A percentile compares a stretch with the other conserved stretches of the same genome.
phyloP scores from a whole-genome alignment of 2,888 invertebrate genomes.

The Blastobasis lacticolella region DNA sequence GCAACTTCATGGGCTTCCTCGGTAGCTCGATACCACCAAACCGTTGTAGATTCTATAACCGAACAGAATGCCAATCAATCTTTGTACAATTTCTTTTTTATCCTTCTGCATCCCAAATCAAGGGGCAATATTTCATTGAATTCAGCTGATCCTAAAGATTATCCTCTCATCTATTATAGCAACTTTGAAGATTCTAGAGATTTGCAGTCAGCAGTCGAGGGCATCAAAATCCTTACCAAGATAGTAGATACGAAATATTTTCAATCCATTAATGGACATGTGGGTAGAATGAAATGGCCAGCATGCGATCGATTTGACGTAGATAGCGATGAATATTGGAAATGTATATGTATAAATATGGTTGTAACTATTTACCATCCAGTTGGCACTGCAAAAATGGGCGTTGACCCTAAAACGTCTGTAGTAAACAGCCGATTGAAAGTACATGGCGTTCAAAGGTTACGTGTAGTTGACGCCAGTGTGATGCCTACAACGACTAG shows the following conservation, averaged over 20 bases:
- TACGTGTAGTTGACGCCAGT: slow-evolving; percentile 77
- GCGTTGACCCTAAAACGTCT: slow-evolving; percentile 48
- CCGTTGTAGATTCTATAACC: slow-evolving; percentile 17
- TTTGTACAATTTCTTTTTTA: slow-evolving; percentile 28
- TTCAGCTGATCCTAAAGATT: slow-evolving; percentile 65
- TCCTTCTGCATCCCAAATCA: slow-evolving; percentile 50
- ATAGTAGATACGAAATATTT: slow-evolving; percentile 16
- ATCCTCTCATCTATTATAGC: slow-evolving; percentile 73
- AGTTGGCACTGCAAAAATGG: slow-evolving; percentile 75
- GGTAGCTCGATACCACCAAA: slow-evolving; percentile 35
- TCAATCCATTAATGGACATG: slow-evolving; percentile 14
- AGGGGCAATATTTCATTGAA: slow-evolving; percentile 63
- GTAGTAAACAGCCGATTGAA: slow-evolving; percentile 21
- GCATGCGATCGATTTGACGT: slow-evolving; percentile 16
- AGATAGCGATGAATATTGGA: slow-evolving; percentile 19
- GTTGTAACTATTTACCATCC: slow-evolving; percentile 75
- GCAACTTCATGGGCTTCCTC: background rate
- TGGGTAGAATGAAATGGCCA: slow-evolving; percentile 17
- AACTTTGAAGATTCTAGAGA: slow-evolving; percentile 71
- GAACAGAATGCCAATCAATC: slow-evolving; percentile 18
- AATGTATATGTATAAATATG: slow-evolving; percentile 48
- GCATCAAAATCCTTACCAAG: slow-evolving; percentile 17
- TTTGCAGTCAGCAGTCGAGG: slow-evolving; percentile 22
- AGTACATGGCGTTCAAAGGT: slow-evolving; percentile 68
- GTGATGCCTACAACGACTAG: slow-evolving; percentile 76